Base-by-base conservation (phyloP, 1,140 invertebrate species). In the Cryptotermes secundus region DNA sequence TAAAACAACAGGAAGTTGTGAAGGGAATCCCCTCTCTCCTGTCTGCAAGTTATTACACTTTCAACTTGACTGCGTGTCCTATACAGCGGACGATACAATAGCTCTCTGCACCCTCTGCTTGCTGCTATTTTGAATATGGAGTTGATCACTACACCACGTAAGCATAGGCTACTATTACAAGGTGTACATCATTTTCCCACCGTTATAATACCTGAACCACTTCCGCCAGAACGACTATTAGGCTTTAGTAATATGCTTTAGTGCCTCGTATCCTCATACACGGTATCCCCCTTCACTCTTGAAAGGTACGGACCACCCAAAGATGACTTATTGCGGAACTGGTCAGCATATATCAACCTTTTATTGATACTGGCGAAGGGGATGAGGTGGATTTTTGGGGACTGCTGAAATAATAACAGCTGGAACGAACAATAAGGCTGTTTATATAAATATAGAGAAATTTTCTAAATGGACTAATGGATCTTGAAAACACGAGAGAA, bases 281-380 rank as follows among this genome's bases (percentile, higher is more conserved):
- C 24, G 6, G 22, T 19, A 59, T n/a, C 26, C 59, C 26, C 59
- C 59, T 38, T 72, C n/a, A 6, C 59, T 72, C n/a, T n/a, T 6
- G 26, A 26, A 72, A n/a, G 59, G 26, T 31, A 72, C 3, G n/a
- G 26, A 12, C 9, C 4, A 3, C n/a, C 14, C n/a, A 31, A 9
- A 6, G 26, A 72, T 72, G 59, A 72, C 26, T 1, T 72, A 72
- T n/a, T 31, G 59, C 59, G 26, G 59, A 4, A 72, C 6, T 72
- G 59, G 59, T 72, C 59, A 72, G 59, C 31, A 72, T 72, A 72
- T 72, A 31, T n/a, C n/a, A 72, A 31, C 59, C 59, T 72, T 72
- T 72, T n/a, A n/a, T 26, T 6, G 26, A 9, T 3, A 4, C 7
- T n/a, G 59, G n/a, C n/a, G n/a, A n/a, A 0, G 7, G 26, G n/a